Evolutionary conservation across 30 jellyfish, hydroid and myxozoan species (phyloP).

Genomic region (Turritopsis dohrnii): DNA sequence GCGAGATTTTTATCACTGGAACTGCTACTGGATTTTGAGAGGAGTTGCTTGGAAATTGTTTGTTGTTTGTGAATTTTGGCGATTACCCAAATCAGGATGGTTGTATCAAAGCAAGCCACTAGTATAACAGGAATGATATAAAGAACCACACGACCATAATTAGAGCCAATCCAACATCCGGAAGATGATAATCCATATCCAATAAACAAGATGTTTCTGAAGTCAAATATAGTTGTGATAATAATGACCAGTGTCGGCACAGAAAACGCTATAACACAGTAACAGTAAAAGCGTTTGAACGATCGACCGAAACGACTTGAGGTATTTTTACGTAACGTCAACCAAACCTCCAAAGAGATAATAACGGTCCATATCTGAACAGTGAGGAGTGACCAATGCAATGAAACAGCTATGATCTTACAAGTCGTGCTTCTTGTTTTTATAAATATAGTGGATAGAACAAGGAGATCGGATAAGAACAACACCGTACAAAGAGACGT

Average conservation of each 20-base stretch:
- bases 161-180: conserved; percentile 26
- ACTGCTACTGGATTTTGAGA: not conserved
- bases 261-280: not conserved
- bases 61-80: not conserved
- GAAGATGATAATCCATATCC: conserved; percentile 21
- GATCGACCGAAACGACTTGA: not conserved
- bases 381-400: conserved; percentile 22
- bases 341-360: conserved; percentile 10
- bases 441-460: not conserved
- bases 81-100: not conserved
- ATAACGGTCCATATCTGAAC: conserved; percentile 9
- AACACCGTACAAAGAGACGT: conserved; percentile 2
- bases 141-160: not conserved
- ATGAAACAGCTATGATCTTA: conserved; percentile 3
- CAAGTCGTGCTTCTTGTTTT: not conserved
- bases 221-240: not conserved
- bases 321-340: not conserved
- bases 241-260: conserved; percentile 6
- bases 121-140: conserved; percentile 11
- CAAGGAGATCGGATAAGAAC: conserved; percentile 18
- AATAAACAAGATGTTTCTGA: not conserved
- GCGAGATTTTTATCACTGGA: not conserved
- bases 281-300: not conserved
- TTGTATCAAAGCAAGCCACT: not conserved
- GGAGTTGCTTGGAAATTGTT: not conserved